Conservation (phyloP, 2,888 invertebrate species). For the Parochlus steinenii region DNA sequence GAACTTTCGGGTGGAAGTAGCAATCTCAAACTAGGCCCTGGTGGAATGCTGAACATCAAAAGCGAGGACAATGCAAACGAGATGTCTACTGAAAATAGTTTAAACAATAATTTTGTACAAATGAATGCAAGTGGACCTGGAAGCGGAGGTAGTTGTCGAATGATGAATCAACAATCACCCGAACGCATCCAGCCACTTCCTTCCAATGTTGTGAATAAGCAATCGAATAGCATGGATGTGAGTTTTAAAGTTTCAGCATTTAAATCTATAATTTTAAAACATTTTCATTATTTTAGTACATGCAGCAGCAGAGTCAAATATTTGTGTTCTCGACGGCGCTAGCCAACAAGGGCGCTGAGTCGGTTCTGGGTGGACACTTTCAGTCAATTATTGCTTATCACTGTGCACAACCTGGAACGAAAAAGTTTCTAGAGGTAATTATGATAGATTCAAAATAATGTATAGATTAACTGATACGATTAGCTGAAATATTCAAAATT, state of each 20-base stretch:
- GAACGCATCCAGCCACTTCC: conserved; percentile 12
- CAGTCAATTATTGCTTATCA: conserved; percentile 89
- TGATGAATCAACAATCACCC: conserved; percentile 8
- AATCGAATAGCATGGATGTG: conserved; percentile 12
- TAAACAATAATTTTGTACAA: background rate
- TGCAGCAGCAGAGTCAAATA: conserved; percentile 95
- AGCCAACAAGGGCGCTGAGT: conserved; percentile 90
- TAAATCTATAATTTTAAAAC: background rate
- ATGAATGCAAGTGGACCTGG: conserved; percentile 7
- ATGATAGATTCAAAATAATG: conserved; percentile 1
- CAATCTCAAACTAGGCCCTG: conserved; percentile 4
- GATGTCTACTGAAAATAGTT: conserved; percentile 3
- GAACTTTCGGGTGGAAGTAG: conserved; percentile 6
- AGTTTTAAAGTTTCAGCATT: background rate
- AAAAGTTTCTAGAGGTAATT: conserved; percentile 76
- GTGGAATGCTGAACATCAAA: conserved; percentile 12
- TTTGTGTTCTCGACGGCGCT: conserved; percentile 91
- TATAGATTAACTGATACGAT: conserved; percentile 2
- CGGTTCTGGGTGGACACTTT: conserved; percentile 75
- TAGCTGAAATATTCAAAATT: conserved; percentile 20
- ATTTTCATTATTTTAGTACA: conserved; percentile 36
- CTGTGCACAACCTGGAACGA: conserved; percentile 87
- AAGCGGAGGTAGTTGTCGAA: background rate
- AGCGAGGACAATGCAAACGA: conserved; percentile 6
- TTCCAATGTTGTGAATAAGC: conserved; percentile 12